A percentile compares a stretch with the other conserved stretches of the same genome.
Evolutionary conservation across 2,113 vertebrate genomes (phyloP).

Genomic region (Cygnus atratus): DNA sequence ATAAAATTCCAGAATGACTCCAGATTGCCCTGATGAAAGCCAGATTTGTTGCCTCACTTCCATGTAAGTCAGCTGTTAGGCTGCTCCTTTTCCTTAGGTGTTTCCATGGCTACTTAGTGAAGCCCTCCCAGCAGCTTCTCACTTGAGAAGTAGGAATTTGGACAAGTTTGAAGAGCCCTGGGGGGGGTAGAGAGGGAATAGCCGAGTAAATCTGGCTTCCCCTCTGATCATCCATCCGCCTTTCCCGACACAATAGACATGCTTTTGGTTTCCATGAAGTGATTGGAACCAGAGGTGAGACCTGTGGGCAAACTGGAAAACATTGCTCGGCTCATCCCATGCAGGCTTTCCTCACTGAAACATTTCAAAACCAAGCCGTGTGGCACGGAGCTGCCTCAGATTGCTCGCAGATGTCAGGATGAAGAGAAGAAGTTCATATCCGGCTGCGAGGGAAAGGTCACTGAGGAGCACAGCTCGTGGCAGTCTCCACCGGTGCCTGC

Average conservation of each 20-base stretch:
- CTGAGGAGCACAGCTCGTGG: background rate
- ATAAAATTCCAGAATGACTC: background rate
- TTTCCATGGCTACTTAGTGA: background rate
- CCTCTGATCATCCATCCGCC: background rate
- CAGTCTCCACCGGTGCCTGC: background rate
- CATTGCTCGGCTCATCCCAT: background rate
- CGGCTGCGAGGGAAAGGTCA: slow-evolving; percentile 3
- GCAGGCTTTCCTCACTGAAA: background rate
- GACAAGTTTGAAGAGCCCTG: background rate
- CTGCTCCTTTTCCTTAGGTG: background rate
- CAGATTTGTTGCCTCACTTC: background rate
- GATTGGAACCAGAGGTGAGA: slow-evolving; percentile 40
- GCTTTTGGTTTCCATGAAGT: background rate
- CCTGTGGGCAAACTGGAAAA: background rate
- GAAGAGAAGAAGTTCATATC: slow-evolving; percentile 44
- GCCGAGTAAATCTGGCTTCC: background rate
- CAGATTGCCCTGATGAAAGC: background rate
- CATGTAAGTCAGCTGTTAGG: background rate
- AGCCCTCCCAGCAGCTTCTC: background rate
- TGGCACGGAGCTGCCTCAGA: background rate
- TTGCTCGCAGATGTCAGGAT: slow-evolving; percentile 62
- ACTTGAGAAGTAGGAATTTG: background rate
- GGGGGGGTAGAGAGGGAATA: background rate
- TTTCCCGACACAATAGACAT: background rate
- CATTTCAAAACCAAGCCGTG: background rate